Conservation (phyloP, 2,888 invertebrate genomes). For the Lithophane socia region DNA sequence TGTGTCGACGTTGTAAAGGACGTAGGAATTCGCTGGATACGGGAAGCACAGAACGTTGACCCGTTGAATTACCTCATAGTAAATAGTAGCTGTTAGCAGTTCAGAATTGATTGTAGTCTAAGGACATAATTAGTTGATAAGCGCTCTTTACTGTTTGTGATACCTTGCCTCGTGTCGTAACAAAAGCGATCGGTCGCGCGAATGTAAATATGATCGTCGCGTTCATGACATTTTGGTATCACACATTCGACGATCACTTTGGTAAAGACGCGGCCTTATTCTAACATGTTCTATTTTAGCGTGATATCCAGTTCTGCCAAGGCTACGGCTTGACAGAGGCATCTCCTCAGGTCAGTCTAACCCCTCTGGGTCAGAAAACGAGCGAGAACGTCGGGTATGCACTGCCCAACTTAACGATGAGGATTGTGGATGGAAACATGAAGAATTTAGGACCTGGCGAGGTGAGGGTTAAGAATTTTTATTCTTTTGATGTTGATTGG, state of each 20-base stretch:
- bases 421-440: slow-evolving; percentile 88
- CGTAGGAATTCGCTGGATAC: no score
- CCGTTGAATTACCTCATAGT: no score
- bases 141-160: not conserved
- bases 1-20: no score
- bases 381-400: slow-evolving; percentile 89
- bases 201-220: no score
- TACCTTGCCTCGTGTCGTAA: not conserved
- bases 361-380: slow-evolving; percentile 69
- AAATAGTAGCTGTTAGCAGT: no score
- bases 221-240: no score
- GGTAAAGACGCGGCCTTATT: not conserved
- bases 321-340: slow-evolving; percentile 94
- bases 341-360: slow-evolving; percentile 88
- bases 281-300: slow-evolving; percentile 64
- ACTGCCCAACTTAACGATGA: slow-evolving; percentile 91
- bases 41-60: no score
- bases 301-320: slow-evolving; percentile 79
- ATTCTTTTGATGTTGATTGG: not conserved
- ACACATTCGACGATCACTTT: no score
- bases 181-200: no score
- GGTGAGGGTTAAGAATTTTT: slow-evolving; percentile 68
- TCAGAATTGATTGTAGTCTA: not conserved
- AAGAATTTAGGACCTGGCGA: slow-evolving; percentile 89
- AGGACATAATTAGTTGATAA: no score